These are phyloP conservation scores for Theocolax elegans DNA, from an alignment of 1,140 invertebrate species.

Conservation along the genomic window DNA sequence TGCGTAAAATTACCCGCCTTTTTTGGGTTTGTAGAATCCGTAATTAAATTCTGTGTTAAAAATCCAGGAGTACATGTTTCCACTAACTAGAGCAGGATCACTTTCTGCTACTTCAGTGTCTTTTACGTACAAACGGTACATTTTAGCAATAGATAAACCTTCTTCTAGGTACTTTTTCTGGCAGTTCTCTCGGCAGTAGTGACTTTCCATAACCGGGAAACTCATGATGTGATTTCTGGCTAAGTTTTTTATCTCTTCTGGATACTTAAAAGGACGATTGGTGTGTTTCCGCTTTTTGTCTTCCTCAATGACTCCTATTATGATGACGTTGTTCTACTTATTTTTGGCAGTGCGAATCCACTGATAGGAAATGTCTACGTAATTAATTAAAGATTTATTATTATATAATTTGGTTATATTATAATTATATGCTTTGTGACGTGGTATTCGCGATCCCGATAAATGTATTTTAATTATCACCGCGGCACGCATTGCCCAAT, in stretches of 20 bases:
- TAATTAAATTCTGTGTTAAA: too few species aligned
- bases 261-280: not conserved
- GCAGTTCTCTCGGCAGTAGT: not conserved
- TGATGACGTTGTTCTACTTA: not conserved
- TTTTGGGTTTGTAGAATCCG: too few species aligned
- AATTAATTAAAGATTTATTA: not conserved
- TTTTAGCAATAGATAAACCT: not conserved
- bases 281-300: not conserved
- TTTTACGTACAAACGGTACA: too few species aligned
- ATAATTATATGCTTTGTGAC: too few species aligned
- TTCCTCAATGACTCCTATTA: not conserved
- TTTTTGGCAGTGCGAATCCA: not conserved
- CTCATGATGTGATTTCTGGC: not conserved
- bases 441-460: too few species aligned
- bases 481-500: too few species aligned
- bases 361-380: slow-evolving; percentile 1
- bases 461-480: too few species aligned
- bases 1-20: too few species aligned
- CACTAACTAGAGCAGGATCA: too few species aligned
- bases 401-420: too few species aligned
- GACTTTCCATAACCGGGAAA: not conserved
- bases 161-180: not conserved
- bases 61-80: too few species aligned
- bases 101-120: too few species aligned
- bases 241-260: not conserved